Evolutionary conservation across 2,797 vertebrate genomes (phyloP).

Genomic region (Trachops cirrhosus): DNA sequence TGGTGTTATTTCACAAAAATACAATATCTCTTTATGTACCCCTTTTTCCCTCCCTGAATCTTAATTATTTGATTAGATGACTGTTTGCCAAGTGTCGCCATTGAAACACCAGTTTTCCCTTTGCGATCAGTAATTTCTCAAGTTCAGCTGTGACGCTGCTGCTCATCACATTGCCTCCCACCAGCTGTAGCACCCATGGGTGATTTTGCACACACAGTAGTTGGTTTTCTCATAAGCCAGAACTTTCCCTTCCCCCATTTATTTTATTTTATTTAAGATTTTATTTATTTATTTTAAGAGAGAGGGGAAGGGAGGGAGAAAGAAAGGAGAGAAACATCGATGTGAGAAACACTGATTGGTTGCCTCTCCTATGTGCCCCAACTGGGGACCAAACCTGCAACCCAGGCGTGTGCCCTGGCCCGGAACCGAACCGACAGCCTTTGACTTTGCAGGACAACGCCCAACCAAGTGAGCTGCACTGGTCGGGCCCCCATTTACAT

Average conservation of each 20-base stretch:
- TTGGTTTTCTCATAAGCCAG: not conserved
- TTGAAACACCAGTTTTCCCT: not conserved
- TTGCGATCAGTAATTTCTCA: not conserved
- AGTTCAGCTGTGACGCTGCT: too few species aligned
- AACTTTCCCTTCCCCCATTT: not conserved
- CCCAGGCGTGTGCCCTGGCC: not conserved
- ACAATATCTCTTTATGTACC: not conserved
- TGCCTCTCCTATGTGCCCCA: not conserved
- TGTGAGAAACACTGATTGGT: not conserved
- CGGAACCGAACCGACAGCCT: not conserved
- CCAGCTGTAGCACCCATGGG: not conserved
- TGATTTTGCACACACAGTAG: not conserved
- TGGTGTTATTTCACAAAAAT: not conserved
- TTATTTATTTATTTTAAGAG: not conserved
- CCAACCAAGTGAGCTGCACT: not conserved
- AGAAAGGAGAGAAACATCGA: not conserved
- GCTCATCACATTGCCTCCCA: not conserved
- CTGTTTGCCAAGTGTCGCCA: not conserved
- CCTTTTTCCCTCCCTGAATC: not conserved
- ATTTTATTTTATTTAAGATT: not conserved
- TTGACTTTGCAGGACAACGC: not conserved
- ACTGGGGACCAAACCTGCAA: not conserved
- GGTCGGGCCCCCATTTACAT: not conserved
- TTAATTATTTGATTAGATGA: not conserved
- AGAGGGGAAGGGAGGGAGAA: not conserved